Evolutionary conservation across 1,140 invertebrate species (phyloP), one percentile per base, ranked within the genome.

Genomic region (Drosophila athabasca): DNA sequence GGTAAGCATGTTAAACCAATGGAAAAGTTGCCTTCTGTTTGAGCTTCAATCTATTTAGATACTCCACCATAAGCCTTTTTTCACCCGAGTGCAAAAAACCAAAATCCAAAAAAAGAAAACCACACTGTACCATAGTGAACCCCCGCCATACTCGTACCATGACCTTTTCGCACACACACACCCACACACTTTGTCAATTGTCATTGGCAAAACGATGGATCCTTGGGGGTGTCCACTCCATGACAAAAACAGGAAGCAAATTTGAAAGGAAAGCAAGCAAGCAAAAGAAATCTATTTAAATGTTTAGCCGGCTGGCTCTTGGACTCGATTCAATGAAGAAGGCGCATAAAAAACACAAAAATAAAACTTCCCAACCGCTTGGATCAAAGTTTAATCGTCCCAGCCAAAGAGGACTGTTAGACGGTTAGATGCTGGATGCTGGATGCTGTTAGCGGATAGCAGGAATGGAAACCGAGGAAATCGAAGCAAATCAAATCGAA

Each of bases 321-420:
- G 19, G 49, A 35, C n/a, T 54, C 44, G 2, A 57, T 72, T 73
- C 26, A 24, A 46, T 43, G 31, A 19, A 39, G 53, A 62, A 50
- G 54, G 39, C 29, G 19, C 31, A 43, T 2, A 13, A 3, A 39
- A 39, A 39, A 39, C 13, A 29, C 13, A 24, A 45, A 54, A 22
- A 48, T 22, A 13, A 65, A 74, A 65, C 52, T 74, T 74, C 39
- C 29, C 48, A 65, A 49, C 24, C 54, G 35, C 44, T 44, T 29
- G 44, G 71, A 74, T 74, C 71, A 74, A 74, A 74, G 71, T 73
- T 74, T 74, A 74, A 74, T 74, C 69, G 53, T 65, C 41, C 71
- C 43, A 17, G 48, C 41, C n/a, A 53, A 55, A 45, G 53, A 55
- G 29, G 29, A 31, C 29, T 9, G 68, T 43, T 49, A 26, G 24